phyloP scores from a whole-genome alignment of 2,888 invertebrate species.

The Scaptomyza parva region DNA sequence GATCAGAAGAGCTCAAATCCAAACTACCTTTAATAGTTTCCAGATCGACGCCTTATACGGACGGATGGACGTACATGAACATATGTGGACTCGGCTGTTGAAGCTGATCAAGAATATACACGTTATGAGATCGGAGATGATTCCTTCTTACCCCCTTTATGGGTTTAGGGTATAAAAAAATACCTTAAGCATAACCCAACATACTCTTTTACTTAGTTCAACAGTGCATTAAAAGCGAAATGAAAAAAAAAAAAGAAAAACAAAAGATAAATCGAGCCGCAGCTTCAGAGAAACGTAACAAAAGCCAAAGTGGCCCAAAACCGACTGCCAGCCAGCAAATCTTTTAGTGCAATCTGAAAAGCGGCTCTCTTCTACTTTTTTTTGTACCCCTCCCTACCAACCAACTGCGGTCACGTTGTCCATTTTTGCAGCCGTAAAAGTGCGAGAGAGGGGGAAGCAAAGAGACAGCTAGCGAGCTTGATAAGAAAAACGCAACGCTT shows the following conservation, averaged over 20 bases:
- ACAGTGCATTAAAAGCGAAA: slow-evolving; percentile 9
- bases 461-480: slow-evolving; percentile 32
- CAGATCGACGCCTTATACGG: no score
- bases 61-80: no score
- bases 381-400: no score
- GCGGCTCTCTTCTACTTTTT: slow-evolving; percentile 49
- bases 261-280: background rate
- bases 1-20: no score
- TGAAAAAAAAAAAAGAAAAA: background rate
- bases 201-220: background rate
- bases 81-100: no score
- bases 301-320: slow-evolving; percentile 68
- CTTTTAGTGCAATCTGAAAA: slow-evolving; percentile 76
- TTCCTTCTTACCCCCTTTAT: no score
- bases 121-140: no score
- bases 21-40: no score
- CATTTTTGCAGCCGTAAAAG: slow-evolving; percentile 17
- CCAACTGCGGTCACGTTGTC: slow-evolving; percentile 64
- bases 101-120: no score
- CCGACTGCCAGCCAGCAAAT: slow-evolving; percentile 54
- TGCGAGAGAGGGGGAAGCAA: no score
- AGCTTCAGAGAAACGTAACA: slow-evolving; percentile 37
- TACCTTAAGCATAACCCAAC: background rate
- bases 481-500: slow-evolving; percentile 77
- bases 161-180: no score